Percentiles rank a stretch among this genome's conserved stretches.
Conservation (phyloP, 1,140 invertebrate species). For the Drosophila navojoa region DNA sequence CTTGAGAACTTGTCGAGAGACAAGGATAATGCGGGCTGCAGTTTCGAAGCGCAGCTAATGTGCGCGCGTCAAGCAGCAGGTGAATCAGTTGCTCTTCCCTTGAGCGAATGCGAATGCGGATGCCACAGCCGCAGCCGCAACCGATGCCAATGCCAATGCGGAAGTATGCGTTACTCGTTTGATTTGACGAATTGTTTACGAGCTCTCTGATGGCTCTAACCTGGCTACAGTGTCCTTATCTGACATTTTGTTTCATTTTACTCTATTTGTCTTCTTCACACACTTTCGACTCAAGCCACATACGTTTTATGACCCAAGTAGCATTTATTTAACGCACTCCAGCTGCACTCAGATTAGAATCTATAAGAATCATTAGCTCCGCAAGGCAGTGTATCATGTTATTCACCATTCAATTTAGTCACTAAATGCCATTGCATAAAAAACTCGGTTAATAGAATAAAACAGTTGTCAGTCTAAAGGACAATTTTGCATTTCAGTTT, state of each 20-base stretch:
- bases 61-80: conserved; percentile 69
- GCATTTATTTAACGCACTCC: neutral
- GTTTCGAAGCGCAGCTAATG: conserved; percentile 19
- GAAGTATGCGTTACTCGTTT: conserved; percentile 66
- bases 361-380: neutral
- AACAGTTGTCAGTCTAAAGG: no score
- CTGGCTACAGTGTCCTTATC: neutral
- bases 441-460: no score
- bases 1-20: conserved; percentile 30
- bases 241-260: neutral
- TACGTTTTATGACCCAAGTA: neutral
- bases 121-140: no score
- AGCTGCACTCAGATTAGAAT: conserved; percentile 9
- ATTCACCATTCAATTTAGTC: no score
- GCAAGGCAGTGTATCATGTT: neutral
- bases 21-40: conserved; percentile 68
- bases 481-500: no score
- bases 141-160: conserved; percentile 26
- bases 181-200: conserved; percentile 42
- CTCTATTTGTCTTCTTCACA: neutral
- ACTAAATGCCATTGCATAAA: no score
- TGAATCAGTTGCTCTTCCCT: conserved; percentile 53
- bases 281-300: neutral
- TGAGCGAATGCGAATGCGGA: conserved; percentile 14
- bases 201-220: neutral